A percentile compares a stretch with the other conserved stretches of the same genome.
Evolutionary conservation across 2,113 vertebrate species (phyloP).

Genomic region (Bos javanicus): DNA sequence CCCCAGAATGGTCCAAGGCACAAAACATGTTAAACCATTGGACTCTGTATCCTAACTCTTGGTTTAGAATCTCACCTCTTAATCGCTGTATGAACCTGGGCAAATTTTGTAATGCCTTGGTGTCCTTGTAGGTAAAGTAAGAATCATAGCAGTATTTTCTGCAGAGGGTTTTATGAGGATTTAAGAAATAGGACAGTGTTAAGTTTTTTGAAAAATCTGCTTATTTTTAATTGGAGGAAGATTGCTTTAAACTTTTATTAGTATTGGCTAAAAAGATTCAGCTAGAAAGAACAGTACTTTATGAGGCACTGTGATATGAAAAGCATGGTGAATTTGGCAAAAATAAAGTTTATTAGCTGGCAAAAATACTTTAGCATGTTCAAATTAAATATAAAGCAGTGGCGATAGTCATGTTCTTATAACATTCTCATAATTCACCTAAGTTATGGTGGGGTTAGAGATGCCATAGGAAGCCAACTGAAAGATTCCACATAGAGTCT

Average conservation of each 20-base stretch:
- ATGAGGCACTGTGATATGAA: neutral
- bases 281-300: neutral
- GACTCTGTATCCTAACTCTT: neutral
- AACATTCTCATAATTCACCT: neutral
- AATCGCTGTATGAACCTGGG: neutral
- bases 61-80: neutral
- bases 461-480: neutral
- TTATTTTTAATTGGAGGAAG: neutral
- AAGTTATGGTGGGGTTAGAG: neutral
- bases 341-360: slow-evolving; percentile 21
- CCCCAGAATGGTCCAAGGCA: neutral
- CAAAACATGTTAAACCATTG: neutral
- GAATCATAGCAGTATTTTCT: slow-evolving; percentile 2
- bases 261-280: neutral
- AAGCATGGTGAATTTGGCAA: neutral
- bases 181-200: slow-evolving; percentile 9
- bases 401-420: neutral
- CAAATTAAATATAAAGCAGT: neutral
- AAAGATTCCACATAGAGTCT: neutral
- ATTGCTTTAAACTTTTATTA: neutral
- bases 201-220: neutral
- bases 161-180: neutral
- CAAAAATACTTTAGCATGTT: neutral
- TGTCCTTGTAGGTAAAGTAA: neutral
- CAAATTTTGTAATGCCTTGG: slow-evolving; percentile 21